These are phyloP conservation scores for Horisme vitalbata DNA, from an alignment of 2,888 invertebrate species.

Conservation along the genomic window DNA sequence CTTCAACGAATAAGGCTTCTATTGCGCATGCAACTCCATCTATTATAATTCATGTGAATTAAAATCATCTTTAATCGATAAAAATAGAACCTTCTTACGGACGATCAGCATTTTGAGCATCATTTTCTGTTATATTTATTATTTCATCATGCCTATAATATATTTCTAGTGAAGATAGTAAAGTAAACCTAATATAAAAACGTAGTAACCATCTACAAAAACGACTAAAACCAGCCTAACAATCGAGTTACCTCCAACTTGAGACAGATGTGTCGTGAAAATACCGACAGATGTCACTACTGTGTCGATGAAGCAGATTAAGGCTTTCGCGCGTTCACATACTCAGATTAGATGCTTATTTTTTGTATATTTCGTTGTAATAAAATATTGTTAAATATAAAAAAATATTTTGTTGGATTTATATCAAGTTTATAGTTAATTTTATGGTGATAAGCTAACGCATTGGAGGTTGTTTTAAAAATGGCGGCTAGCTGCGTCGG, in stretches of 20 bases:
- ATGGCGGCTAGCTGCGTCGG: slow-evolving; percentile 64
- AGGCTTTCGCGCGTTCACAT: slow-evolving; percentile 51
- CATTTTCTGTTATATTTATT: neutral
- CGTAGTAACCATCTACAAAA: neutral
- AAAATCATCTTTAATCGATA: slow-evolving; percentile 17
- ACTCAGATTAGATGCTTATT: neutral
- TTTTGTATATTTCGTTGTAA: neutral
- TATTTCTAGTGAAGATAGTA: neutral
- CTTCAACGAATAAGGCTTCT: neutral
- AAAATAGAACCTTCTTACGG: slow-evolving; percentile 22
- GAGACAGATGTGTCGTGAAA: slow-evolving; percentile 12
- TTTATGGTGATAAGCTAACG: neutral
- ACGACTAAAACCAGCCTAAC: neutral
- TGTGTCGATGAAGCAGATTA: slow-evolving; percentile 52
- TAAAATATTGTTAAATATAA: neutral
- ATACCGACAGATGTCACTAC: slow-evolving; percentile 50
- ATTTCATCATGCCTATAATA: too few relatives aligned
- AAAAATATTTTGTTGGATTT: neutral
- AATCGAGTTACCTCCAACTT: slow-evolving; percentile 9
- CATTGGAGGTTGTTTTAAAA: slow-evolving; percentile 53
- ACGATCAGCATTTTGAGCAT: neutral
- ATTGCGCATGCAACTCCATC: slow-evolving; percentile 41
- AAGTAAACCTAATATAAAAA: neutral
- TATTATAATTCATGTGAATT: slow-evolving; percentile 29
- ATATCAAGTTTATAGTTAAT: neutral